Evolutionary conservation across 2,888 invertebrate genomes (phyloP), one percentile per base, ranked within the genome.

Genomic region (Phymatocera aterrima): DNA sequence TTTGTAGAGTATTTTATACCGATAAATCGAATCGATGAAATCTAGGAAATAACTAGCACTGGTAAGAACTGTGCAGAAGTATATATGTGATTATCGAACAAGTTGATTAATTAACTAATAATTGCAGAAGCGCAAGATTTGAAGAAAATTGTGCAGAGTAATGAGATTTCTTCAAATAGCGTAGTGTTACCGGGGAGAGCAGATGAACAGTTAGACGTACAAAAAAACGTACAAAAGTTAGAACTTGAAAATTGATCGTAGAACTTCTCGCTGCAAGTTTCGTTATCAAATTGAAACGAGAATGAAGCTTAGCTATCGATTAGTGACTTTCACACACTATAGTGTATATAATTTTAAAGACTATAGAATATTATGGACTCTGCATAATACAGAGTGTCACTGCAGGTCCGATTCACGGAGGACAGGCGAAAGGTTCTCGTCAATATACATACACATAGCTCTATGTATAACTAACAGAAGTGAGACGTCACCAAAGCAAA

Each of bases 401-500:
- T n/a, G n/a, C n/a, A n/a, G n/a, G n/a, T n/a, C n/a, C n/a, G n/a
- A n/a, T n/a, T 64, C 61, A 24, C 28, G 12, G 12, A n/a, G 1
- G 10, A 64, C 34, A 64, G 61, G 37, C 61, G 46, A 61, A 34
- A 46, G 18, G 46, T 46, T 68, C 43, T 15, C 40, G 24, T 68
- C 37, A 64, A 64, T 68, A 28, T 68, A 68, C n/a, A 24, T 68
- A 15, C 37, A 37, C 18, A 64, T 24, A 12, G 6, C 15, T 51
- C 6, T 51, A 18, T 8, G 34, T n/a, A n/a, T n/a, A n/a, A n/a
- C 43, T n/a, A 24, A 40, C 24, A 43, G 68, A 46, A 46, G 46
- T 68, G 68, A 68, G 68, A 68, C 68, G 68, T 68, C 68, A 68
- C 46, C 68, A 68, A 68, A 43, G 68, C 46, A 68, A 68, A 68